These are phyloP conservation scores for crab-eating macaque (Macaca fascicularis) DNA, from an alignment of 2,113 vertebrate genomes.

Conservation along the genomic window T2T-MFA8v1.1 NC_088379.1:67252501-67253000, in stretches of 20 bases:
- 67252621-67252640: not conserved
- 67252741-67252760: not conserved
- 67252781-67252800: too few relatives aligned
- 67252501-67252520: not conserved
- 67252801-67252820: not conserved
- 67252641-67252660: not conserved
- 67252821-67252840: not conserved
- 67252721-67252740: not conserved
- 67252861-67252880: not conserved
- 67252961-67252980: not conserved
- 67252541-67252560: not conserved
- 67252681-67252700: not conserved
- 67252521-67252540: not conserved
- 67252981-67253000: not conserved
- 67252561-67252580: not conserved
- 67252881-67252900: not conserved
- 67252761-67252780: too few relatives aligned
- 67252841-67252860: not conserved
- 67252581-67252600: not conserved
- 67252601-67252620: not conserved
- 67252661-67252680: not conserved
- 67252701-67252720: not conserved
- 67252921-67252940: slow-evolving; percentile 17
- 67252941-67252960: not conserved
- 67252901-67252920: not conserved